phyloP scores from a whole-genome alignment of 2,888 invertebrate species.

The Luperina testacea region DNA sequence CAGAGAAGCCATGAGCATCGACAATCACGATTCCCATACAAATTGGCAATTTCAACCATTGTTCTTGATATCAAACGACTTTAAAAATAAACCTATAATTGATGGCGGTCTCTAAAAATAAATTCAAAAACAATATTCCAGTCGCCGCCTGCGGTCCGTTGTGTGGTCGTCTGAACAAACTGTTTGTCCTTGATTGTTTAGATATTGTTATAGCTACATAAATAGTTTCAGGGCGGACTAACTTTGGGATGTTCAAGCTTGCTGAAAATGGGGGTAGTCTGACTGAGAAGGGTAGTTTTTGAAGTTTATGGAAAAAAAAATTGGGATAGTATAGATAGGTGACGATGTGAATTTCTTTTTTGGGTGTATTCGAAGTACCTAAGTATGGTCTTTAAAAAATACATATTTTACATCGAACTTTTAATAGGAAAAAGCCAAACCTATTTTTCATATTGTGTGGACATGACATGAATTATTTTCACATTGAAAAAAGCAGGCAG shows the following conservation, averaged over 20 bases:
- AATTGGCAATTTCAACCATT: neutral
- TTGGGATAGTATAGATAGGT: neutral
- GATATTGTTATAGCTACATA: conserved; percentile 38
- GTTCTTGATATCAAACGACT: neutral
- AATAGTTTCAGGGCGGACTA: conserved; percentile 51
- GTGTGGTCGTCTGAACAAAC: conserved; percentile 44
- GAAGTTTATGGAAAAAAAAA: too few species aligned
- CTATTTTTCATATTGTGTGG: neutral
- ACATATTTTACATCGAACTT: neutral
- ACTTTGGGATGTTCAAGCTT: conserved; percentile 46
- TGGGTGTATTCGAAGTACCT: neutral
- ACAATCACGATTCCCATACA: neutral
- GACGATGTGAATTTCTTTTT: neutral
- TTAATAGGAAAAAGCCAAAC: neutral
- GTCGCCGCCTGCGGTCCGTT: neutral
- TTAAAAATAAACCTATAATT: neutral
- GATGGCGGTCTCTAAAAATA: neutral
- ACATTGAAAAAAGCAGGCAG: neutral
- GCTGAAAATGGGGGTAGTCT: conserved; percentile 13
- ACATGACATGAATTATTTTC: neutral
- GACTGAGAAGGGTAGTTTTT: neutral
- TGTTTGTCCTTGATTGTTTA: conserved; percentile 49
- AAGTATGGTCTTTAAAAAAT: neutral
- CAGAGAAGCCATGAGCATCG: neutral
- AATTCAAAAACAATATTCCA: neutral